Conservation (phyloP, 2,888 invertebrate species). For the Calameuta pallipes region DNA sequence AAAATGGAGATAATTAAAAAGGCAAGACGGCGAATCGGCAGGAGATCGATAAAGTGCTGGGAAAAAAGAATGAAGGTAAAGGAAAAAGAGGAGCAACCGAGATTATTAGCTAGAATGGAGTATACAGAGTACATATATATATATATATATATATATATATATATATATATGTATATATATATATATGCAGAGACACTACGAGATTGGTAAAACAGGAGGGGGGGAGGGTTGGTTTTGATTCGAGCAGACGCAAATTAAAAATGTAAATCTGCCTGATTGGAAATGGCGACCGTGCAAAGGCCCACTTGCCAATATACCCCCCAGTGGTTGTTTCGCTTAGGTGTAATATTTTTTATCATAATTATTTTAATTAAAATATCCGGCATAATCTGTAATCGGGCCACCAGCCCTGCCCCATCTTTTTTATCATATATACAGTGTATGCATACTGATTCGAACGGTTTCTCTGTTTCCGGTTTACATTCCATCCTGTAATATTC, state of each 20-base stretch:
- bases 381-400: neutral
- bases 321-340: neutral
- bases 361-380: slow-evolving; percentile 27
- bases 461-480: no score
- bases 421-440: neutral
- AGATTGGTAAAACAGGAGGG: no score
- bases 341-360: slow-evolving; percentile 23
- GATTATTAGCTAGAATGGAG: no score
- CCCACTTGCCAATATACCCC: neutral
- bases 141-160: neutral
- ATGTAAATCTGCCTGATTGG: slow-evolving; percentile 57
- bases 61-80: neutral
- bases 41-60: neutral
- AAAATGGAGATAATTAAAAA: slow-evolving; percentile 57
- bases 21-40: slow-evolving; percentile 25
- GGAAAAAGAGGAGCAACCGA: slow-evolving; percentile 4
- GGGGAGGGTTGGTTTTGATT: neutral
- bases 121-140: slow-evolving; percentile 1
- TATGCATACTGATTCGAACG: no score
- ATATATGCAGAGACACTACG: no score
- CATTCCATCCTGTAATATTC: no score
- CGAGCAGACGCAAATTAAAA: slow-evolving; percentile 39
- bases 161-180: neutral
- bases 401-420: neutral
- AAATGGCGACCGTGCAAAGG: slow-evolving; percentile 32